Evolutionary conservation across 2,888 invertebrate species (phyloP).

Genomic region (Himalopsyche tibetana): DNA sequence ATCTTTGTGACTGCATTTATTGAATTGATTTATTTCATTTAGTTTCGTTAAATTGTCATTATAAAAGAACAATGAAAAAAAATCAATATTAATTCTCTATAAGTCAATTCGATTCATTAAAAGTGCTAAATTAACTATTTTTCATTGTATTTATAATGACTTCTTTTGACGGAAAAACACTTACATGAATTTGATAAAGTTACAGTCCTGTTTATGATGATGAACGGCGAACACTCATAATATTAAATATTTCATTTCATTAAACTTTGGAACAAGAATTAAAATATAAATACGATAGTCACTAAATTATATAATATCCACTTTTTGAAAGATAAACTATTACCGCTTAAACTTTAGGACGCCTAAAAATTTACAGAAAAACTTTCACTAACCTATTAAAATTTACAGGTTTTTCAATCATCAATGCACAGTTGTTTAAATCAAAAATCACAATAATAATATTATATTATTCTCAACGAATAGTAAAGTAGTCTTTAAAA

Average conservation of each 20-base stretch:
- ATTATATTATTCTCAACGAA: constrained; percentile 4
- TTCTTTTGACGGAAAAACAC: constrained; percentile 5
- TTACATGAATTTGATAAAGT: neutral
- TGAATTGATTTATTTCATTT: too few relatives aligned
- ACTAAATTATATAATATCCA: constrained; percentile 50
- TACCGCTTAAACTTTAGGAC: constrained; percentile 49
- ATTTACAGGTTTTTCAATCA: constrained; percentile 51
- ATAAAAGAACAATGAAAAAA: too few relatives aligned
- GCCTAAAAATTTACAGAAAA: constrained; percentile 57
- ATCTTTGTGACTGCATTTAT: too few relatives aligned
- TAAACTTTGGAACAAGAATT: constrained; percentile 66
- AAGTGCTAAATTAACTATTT: too few relatives aligned
- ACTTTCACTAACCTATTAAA: constrained; percentile 58
- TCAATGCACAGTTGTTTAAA: constrained; percentile 18
- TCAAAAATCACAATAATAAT: constrained; percentile 31
- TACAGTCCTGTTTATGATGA: neutral
- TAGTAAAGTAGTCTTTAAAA: constrained; percentile 28
- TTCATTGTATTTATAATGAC: too few relatives aligned
- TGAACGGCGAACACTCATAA: neutral
- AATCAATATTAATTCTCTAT: too few relatives aligned
- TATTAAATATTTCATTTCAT: constrained; percentile 52
- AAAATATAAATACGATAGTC: constrained; percentile 61
- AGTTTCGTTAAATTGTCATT: too few relatives aligned
- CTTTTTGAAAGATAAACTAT: constrained; percentile 50
- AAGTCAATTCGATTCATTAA: too few relatives aligned